Conservation (phyloP, 1,140 invertebrate genomes). For the Conopomorpha cramerella region DNA sequence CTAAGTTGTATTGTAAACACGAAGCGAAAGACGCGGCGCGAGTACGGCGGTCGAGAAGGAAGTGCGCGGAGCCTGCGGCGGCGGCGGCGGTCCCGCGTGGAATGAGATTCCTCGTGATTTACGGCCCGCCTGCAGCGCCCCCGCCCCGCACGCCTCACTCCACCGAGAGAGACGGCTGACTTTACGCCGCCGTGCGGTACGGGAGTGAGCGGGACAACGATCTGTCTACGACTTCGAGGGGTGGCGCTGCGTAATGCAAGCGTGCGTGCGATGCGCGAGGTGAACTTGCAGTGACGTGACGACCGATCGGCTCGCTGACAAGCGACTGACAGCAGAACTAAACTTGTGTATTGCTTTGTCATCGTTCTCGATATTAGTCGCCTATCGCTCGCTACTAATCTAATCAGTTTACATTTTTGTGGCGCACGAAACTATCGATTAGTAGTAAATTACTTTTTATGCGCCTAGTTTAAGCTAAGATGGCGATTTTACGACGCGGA, state of each 20-base stretch:
- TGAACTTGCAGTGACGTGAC: conserved; percentile 53
- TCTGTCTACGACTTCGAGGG: conserved; percentile 31
- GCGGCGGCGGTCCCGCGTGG: conserved; percentile 54
- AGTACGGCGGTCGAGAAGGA: conserved; percentile 40
- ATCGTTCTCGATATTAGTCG: no score
- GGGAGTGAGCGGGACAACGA: conserved; percentile 31
- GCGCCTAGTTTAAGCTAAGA: no score
- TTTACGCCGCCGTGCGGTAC: conserved; percentile 3
- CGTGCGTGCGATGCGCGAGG: conserved; percentile 54
- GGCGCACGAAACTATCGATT: no score
- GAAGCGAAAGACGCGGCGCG: conserved; percentile 50
- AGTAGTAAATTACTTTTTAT: no score
- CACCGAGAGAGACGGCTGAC: conserved; percentile 22
- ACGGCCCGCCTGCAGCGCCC: conserved; percentile 56
- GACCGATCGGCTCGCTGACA: conserved; percentile 49
- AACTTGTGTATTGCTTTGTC: no score
- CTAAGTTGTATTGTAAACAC: conserved; percentile 46
- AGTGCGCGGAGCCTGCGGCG: conserved; percentile 50
- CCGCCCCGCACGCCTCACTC: conserved; percentile 33
- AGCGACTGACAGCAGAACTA: conserved; percentile 30
- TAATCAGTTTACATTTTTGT: no score
- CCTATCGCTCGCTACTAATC: no score
- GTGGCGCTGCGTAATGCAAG: conserved; percentile 58
- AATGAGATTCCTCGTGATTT: conserved; percentile 58
- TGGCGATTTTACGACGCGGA: no score